Evolutionary conservation across 2,888 invertebrate genomes (phyloP).

Genomic region (Napeogenes sylphis): DNA sequence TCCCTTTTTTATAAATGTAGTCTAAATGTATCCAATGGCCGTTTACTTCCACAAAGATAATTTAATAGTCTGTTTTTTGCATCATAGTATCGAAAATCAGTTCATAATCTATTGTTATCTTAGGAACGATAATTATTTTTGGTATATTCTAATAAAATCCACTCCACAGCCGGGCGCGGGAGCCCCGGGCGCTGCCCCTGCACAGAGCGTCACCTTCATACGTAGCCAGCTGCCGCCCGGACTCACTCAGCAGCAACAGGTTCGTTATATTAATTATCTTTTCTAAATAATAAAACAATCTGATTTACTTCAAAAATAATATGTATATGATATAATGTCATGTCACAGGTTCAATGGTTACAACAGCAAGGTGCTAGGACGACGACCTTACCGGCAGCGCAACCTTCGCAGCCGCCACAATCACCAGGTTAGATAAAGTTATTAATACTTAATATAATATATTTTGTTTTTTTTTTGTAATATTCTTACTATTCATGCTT

Average conservation of each 20-base stretch:
- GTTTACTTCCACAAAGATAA: no score
- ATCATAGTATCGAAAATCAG: no score
- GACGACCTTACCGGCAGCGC: slow-evolving; percentile 72
- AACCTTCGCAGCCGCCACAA: slow-evolving; percentile 61
- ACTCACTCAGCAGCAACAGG: slow-evolving; percentile 79
- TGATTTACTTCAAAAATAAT: not conserved
- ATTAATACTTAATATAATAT: slow-evolving; percentile 10
- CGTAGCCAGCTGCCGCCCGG: slow-evolving; percentile 83
- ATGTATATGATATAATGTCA: not conserved
- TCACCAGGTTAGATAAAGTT: slow-evolving; percentile 56
- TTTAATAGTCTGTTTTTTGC: no score
- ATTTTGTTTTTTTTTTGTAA: no score
- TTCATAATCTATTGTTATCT: no score
- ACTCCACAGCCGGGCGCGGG: slow-evolving; percentile 54
- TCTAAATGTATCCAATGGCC: no score
- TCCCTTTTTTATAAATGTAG: no score
- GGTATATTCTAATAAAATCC: no score
- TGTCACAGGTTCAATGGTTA: slow-evolving; percentile 78
- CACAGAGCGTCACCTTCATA: slow-evolving; percentile 82
- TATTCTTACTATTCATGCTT: no score
- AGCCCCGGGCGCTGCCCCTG: slow-evolving; percentile 56
- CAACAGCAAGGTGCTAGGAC: slow-evolving; percentile 81
- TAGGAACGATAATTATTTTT: no score
- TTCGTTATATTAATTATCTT: slow-evolving; percentile 32
- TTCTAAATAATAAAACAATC: not conserved